Evolutionary conservation across 2,888 invertebrate genomes (phyloP).

Genomic region (Stenotaenia linearis): DNA sequence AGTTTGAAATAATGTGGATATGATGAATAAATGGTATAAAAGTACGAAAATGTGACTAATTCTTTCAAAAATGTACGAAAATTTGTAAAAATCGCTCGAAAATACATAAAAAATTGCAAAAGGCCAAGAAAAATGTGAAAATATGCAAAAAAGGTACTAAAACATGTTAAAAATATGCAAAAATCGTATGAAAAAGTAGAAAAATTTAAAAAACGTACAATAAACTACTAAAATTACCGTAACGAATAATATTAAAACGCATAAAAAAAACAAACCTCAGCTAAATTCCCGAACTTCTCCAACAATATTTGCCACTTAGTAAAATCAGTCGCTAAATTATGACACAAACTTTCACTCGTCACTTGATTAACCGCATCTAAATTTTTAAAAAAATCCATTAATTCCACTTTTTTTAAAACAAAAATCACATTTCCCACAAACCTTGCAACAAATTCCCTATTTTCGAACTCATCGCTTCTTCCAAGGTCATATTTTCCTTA

Average conservation of each 20-base stretch:
- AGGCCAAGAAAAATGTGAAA: neutral
- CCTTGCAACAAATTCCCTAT: constrained; percentile 15
- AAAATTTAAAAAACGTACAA: too few species aligned
- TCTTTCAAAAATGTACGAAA: too few species aligned
- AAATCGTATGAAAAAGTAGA: too few species aligned
- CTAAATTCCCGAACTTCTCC: constrained; percentile 56
- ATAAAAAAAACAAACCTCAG: constrained; percentile 55
- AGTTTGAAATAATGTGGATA: too few species aligned
- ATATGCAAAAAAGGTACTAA: too few species aligned
- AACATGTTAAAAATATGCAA: too few species aligned
- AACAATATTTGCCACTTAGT: constrained; percentile 47
- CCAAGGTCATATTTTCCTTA: neutral
- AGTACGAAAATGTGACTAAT: too few species aligned
- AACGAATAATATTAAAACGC: too few species aligned
- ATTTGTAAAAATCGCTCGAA: too few species aligned
- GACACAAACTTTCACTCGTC: constrained; percentile 24
- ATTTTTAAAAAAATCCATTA: neutral
- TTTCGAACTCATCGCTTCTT: constrained; percentile 27
- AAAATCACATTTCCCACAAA: constrained; percentile 30
- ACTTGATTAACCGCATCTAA: neutral
- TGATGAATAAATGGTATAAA: too few species aligned
- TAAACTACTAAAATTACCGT: too few species aligned
- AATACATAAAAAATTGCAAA: neutral
- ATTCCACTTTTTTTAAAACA: too few species aligned
- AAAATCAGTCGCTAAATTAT: constrained; percentile 39